Conservation (phyloP, 2,888 invertebrate genomes). For the Zaprionus lineosus region DNA sequence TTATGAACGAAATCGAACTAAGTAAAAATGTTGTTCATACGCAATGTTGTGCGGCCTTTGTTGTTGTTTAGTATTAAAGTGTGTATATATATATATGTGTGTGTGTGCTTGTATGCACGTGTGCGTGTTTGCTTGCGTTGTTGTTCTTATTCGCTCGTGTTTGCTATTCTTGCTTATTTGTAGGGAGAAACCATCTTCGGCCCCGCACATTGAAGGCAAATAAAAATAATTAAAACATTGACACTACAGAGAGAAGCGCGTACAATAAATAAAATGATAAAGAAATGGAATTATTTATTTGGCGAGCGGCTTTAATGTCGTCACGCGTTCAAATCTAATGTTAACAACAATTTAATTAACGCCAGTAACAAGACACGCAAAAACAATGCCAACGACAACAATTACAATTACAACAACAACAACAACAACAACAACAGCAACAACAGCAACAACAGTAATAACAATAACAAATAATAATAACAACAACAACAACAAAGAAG, state of each 20-base stretch:
- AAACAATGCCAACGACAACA: slow-evolving; percentile 10
- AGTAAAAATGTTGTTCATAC: slow-evolving; percentile 37
- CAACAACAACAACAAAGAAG: slow-evolving; percentile 27
- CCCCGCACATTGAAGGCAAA: slow-evolving; percentile 43
- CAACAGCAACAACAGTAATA: slow-evolving; percentile 15
- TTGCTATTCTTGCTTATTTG: too few species aligned
- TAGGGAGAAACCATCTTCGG: slow-evolving; percentile 10
- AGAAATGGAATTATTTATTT: slow-evolving; percentile 69
- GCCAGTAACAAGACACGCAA: slow-evolving; percentile 21
- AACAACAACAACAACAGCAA: slow-evolving; percentile 30
- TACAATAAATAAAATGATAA: slow-evolving; percentile 61
- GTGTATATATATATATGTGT: background rate
- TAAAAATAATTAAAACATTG: slow-evolving; percentile 57
- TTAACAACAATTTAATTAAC: slow-evolving; percentile 74
- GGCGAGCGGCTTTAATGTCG: slow-evolving; percentile 55
- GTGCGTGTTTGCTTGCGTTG: too few species aligned
- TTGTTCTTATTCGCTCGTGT: too few species aligned
- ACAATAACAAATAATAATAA: too few species aligned
- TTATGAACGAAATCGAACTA: slow-evolving; percentile 65
- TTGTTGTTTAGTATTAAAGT: slow-evolving; percentile 27
- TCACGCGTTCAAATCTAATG: slow-evolving; percentile 71
- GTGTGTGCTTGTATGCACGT: too few species aligned
- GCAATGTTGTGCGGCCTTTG: slow-evolving; percentile 21
- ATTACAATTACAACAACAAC: too few species aligned
- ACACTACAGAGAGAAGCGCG: slow-evolving; percentile 21